Evolutionary conservation across 2,797 vertebrate species (phyloP).

Genomic region (Mormyrops boulengeri): DNA sequence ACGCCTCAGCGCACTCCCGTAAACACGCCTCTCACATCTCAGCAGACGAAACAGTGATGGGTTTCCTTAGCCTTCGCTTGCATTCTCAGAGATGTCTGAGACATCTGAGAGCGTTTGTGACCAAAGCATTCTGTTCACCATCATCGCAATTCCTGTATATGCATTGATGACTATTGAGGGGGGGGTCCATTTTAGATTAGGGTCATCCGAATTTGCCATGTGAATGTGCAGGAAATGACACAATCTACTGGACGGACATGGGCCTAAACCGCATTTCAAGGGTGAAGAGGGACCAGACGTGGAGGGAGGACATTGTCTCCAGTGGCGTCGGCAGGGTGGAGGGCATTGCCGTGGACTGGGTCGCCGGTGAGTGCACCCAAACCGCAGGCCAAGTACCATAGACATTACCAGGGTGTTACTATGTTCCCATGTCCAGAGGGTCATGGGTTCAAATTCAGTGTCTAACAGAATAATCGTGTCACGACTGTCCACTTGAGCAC

Average conservation of each 20-base stretch:
- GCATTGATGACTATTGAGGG: neutral
- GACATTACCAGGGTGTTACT: neutral
- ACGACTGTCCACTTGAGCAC: neutral
- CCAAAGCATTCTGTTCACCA: neutral
- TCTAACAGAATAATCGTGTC: neutral
- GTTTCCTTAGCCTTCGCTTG: neutral
- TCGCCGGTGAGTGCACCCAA: conserved; percentile 71
- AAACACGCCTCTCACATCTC: conserved; percentile 9
- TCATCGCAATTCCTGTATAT: neutral
- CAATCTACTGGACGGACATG: conserved; percentile 99
- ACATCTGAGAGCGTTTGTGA: neutral
- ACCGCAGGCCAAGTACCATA: neutral
- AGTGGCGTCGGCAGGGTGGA: conserved; percentile 93
- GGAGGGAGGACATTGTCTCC: conserved; percentile 91
- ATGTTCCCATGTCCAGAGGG: neutral
- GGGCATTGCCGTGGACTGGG: conserved; percentile 96
- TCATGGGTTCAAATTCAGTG: neutral
- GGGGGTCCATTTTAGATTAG: neutral
- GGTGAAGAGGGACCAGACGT: conserved; percentile 90
- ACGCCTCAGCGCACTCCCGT: conserved; percentile 36
- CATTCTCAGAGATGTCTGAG: neutral
- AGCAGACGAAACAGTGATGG: neutral
- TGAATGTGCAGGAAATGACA: conserved; percentile 78
- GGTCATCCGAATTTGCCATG: neutral
- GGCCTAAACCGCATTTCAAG: conserved; percentile 93